phyloP scores from a whole-genome alignment of 2,113 vertebrate species.

The Proteles cristata region DNA sequence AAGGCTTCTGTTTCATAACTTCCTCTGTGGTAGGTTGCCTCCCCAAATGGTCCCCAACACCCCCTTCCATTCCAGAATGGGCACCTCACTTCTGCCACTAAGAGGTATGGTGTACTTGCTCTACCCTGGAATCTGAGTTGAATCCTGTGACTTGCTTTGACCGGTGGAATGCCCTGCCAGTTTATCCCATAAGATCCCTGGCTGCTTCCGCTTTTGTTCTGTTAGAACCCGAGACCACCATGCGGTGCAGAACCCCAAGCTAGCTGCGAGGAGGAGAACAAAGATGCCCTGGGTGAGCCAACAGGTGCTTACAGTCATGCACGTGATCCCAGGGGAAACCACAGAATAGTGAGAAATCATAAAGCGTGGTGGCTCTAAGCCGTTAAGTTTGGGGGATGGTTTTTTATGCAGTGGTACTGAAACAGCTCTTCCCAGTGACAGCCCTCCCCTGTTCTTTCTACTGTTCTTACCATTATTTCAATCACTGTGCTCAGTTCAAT shows the following conservation, averaged over 20 bases:
- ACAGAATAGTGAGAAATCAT: neutral
- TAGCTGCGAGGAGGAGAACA: neutral
- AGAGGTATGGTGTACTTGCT: neutral
- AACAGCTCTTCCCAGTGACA: neutral
- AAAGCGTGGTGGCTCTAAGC: neutral
- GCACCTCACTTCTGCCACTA: neutral
- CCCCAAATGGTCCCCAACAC: neutral
- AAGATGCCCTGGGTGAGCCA: fast-evolving
- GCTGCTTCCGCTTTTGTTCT: neutral
- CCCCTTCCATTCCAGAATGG: neutral
- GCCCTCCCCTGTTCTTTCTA: neutral
- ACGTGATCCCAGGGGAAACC: too few relatives aligned
- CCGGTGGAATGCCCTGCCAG: neutral
- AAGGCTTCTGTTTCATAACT: neutral
- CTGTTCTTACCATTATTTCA: neutral
- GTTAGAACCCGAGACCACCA: neutral
- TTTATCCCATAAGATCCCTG: neutral
- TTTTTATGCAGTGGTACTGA: neutral
- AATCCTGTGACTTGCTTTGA: neutral
- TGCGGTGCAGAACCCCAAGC: neutral
- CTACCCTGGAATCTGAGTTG: neutral
- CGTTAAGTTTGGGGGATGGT: neutral
- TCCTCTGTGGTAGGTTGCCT: neutral
- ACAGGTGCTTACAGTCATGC: neutral
- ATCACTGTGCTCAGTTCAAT: neutral